A percentile compares a stretch with the other conserved stretches of the same genome.
phyloP scores from a whole-genome alignment of 2,888 invertebrate species.

The Pherbina coryleti region DNA sequence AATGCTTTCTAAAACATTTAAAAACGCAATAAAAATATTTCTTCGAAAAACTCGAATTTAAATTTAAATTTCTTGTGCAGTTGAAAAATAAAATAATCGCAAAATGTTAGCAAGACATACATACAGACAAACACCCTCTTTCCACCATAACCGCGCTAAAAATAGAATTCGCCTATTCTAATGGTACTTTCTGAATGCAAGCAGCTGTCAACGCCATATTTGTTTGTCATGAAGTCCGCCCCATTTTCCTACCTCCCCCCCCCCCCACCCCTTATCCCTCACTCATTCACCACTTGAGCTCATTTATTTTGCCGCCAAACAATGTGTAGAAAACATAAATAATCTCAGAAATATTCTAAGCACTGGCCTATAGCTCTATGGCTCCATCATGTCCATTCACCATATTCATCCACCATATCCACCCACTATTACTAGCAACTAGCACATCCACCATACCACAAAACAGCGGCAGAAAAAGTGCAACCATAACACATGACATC shows the following conservation, averaged over 20 bases:
- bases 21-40: too few species aligned
- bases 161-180: too few species aligned
- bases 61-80: too few species aligned
- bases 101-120: too few species aligned
- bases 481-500: conserved; percentile 3
- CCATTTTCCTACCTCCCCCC: neutral
- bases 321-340: conserved; percentile 3
- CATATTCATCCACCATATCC: neutral
- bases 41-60: too few species aligned
- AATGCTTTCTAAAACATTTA: too few species aligned
- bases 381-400: neutral
- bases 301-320: neutral
- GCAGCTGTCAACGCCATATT: neutral
- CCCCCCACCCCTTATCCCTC: too few species aligned
- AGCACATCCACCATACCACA: neutral
- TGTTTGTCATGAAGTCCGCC: neutral
- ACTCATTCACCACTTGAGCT: neutral
- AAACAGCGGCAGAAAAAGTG: neutral
- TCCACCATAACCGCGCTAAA: too few species aligned
- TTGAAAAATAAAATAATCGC: too few species aligned
- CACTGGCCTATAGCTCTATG: neutral
- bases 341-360: neutral
- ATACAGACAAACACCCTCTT: too few species aligned
- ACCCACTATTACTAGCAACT: too few species aligned
- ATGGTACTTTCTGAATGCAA: too few species aligned